These are phyloP conservation scores for Chalcosyrphus nemorum DNA, from an alignment of 2,888 invertebrate genomes.

Conservation along the genomic window DNA sequence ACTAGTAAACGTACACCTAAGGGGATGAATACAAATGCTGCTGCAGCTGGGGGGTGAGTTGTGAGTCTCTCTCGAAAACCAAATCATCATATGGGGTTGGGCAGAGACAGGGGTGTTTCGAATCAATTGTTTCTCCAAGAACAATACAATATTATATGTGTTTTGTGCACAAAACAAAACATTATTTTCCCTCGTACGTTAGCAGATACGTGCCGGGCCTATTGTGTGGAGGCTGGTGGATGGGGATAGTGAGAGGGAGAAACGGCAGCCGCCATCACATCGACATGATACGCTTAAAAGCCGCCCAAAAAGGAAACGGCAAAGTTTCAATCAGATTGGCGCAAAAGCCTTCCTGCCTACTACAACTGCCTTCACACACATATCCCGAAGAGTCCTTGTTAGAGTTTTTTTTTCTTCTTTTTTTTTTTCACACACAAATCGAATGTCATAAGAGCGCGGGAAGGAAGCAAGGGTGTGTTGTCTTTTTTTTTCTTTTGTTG, in stretches of 20 bases:
- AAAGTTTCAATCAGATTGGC: conserved; percentile 74
- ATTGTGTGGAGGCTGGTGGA: conserved; percentile 43
- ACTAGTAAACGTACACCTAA: conserved; percentile 43
- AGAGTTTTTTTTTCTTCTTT: too few relatives aligned
- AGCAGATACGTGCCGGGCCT: conserved; percentile 67
- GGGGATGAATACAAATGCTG: conserved; percentile 4
- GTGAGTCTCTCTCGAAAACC: conserved; percentile 41
- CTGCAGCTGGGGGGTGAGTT: neutral
- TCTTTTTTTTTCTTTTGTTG: conserved; percentile 21
- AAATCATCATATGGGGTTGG: conserved; percentile 56
- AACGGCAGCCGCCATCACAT: conserved; percentile 65
- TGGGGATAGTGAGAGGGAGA: conserved; percentile 31
- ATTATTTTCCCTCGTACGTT: conserved; percentile 53
- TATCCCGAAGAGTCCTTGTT: conserved; percentile 23
- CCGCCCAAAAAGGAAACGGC: conserved; percentile 71
- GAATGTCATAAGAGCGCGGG: conserved; percentile 47
- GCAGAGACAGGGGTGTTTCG: conserved; percentile 10
- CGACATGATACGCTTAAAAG: conserved; percentile 73
- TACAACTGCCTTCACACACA: conserved; percentile 31
- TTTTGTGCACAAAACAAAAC: conserved; percentile 63
- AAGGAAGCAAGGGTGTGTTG: conserved; percentile 22
- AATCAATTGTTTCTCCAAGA: conserved; percentile 70
- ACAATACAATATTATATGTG: conserved; percentile 68
- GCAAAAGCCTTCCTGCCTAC: conserved; percentile 66
- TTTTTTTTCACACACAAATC: conserved; percentile 59